phyloP scores from a whole-genome alignment of 2,797 vertebrate species.

The Chelon labrosus region DNA sequence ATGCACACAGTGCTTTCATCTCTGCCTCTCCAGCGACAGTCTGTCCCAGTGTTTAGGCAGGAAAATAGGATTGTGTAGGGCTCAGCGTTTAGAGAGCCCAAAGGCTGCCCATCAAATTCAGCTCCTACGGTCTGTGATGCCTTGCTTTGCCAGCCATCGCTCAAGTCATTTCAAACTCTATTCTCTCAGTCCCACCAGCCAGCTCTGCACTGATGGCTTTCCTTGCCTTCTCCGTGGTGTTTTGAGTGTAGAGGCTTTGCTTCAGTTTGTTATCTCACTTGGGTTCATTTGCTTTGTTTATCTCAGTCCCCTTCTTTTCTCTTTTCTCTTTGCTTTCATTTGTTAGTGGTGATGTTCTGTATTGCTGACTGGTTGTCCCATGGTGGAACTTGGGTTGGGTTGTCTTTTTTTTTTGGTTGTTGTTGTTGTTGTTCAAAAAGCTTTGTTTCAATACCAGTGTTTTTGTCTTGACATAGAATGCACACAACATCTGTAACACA shows the following conservation, averaged over 20 bases:
- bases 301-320: slow-evolving; percentile 19
- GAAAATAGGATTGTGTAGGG: slow-evolving; percentile 80
- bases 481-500: slow-evolving; percentile 21
- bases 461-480: slow-evolving; percentile 20
- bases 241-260: slow-evolving; percentile 4
- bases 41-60: slow-evolving; percentile 72
- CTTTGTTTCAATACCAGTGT: slow-evolving; percentile 25
- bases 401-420: background rate
- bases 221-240: slow-evolving; percentile 28
- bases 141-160: slow-evolving; percentile 48
- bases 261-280: slow-evolving; percentile 4
- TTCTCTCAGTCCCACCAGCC: slow-evolving; percentile 52
- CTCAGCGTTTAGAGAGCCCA: slow-evolving; percentile 75
- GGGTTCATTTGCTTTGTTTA: slow-evolving; percentile 47
- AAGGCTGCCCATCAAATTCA: slow-evolving; percentile 73
- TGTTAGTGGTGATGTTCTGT: slow-evolving; percentile 29
- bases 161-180: slow-evolving; percentile 67
- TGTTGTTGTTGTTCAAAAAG: slow-evolving; percentile 24
- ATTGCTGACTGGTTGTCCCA: slow-evolving; percentile 28
- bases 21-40: slow-evolving; percentile 59
- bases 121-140: slow-evolving; percentile 50
- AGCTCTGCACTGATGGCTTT: slow-evolving; percentile 52
- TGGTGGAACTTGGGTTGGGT: slow-evolving; percentile 27
- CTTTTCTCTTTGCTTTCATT: slow-evolving; percentile 34
- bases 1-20: slow-evolving; percentile 76